These are phyloP conservation scores for Oreochromis niloticus DNA, from an alignment of 2,113 vertebrate genomes.

Conservation along the genomic window DNA sequence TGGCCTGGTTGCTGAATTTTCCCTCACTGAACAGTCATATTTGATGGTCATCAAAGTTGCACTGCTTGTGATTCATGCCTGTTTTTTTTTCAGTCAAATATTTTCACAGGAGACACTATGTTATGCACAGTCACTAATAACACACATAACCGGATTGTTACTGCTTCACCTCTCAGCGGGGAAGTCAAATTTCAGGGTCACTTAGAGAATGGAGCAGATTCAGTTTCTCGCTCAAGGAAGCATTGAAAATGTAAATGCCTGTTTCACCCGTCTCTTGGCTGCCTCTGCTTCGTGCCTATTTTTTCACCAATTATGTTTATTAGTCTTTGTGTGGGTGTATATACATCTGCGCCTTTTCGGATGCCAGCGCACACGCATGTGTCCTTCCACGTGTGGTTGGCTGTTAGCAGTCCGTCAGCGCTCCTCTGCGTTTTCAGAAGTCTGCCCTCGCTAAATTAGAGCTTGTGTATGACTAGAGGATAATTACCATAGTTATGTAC, in stretches of 20 bases:
- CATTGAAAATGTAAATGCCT: background rate
- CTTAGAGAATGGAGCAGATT: background rate
- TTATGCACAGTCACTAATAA: background rate
- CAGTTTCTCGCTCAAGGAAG: background rate
- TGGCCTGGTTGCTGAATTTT: background rate
- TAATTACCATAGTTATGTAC: slow-evolving; percentile 57
- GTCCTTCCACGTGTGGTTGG: background rate
- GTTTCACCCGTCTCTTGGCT: background rate
- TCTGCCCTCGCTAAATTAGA: slow-evolving; percentile 8
- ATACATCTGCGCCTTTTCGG: background rate
- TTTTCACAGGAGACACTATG: background rate
- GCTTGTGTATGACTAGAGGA: background rate
- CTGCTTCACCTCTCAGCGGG: background rate
- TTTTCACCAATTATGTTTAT: background rate
- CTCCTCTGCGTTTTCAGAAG: background rate
- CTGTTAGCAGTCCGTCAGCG: background rate
- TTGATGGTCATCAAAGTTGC: background rate
- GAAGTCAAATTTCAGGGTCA: background rate
- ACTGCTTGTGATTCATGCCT: background rate
- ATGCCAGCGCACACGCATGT: background rate
- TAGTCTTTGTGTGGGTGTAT: slow-evolving; percentile 12
- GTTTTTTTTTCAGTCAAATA: background rate
- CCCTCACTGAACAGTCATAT: background rate
- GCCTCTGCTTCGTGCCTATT: background rate
- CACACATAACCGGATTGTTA: background rate